phyloP scores from a whole-genome alignment of 2,113 vertebrate genomes.

The Thalassoma bifasciatum region DNA sequence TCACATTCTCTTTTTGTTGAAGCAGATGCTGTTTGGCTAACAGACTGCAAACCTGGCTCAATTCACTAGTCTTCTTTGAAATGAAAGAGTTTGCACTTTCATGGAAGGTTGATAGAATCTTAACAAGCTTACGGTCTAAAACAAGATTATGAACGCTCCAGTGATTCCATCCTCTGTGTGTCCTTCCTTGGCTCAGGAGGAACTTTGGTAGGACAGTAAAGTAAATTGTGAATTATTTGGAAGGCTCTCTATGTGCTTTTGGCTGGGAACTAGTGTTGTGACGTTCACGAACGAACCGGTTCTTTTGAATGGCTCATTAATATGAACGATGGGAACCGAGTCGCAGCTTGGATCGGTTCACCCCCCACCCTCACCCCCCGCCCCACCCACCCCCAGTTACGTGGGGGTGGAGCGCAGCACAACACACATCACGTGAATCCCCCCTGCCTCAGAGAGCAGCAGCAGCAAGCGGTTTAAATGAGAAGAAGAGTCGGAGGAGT shows the following conservation, averaged over 20 bases:
- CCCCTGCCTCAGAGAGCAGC: too few species aligned
- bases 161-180: conserved; percentile 48
- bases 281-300: too few species aligned
- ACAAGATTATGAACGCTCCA: conserved; percentile 58
- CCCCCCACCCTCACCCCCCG: too few species aligned
- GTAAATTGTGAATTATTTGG: conserved; percentile 81
- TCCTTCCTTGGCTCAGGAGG: conserved; percentile 87
- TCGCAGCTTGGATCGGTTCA: too few species aligned
- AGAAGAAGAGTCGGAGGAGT: too few species aligned
- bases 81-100: conserved; percentile 43
- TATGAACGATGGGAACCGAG: too few species aligned
- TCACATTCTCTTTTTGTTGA: not conserved
- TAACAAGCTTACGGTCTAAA: conserved; percentile 59
- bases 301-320: too few species aligned
- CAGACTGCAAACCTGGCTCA: not conserved
- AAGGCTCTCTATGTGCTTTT: conserved; percentile 91
- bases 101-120: conserved; percentile 47
- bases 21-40: not conserved
- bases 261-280: too few species aligned
- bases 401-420: too few species aligned
- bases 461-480: too few species aligned
- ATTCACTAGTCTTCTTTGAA: conserved; percentile 24
- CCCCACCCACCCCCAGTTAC: too few species aligned
- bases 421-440: too few species aligned
- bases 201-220: conserved; percentile 93